phyloP scores from a whole-genome alignment of 2,113 vertebrate genomes.

The Syngnathus typhle region DNA sequence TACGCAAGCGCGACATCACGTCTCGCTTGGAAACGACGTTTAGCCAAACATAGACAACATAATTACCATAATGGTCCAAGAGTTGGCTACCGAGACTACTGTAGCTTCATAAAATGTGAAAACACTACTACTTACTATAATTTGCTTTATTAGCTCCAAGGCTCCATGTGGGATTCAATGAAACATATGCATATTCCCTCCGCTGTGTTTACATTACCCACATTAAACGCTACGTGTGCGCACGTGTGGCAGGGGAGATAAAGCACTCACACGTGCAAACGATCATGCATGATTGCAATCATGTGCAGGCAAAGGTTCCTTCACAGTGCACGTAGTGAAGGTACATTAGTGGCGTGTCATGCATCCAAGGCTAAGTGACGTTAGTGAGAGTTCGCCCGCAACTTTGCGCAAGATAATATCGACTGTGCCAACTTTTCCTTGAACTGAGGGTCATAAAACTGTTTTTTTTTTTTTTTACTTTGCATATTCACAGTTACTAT shows the following conservation, averaged over 20 bases:
- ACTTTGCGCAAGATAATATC: not conserved
- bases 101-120: not conserved
- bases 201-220: not conserved
- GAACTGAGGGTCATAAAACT: not conserved
- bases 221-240: constrained; percentile 5
- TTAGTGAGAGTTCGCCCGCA: not conserved
- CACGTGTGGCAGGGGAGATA: not conserved
- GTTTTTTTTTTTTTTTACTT: not conserved
- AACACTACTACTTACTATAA: not conserved
- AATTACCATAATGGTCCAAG: constrained; percentile 1
- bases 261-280: constrained; percentile 56
- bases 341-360: constrained; percentile 21
- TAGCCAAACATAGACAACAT: constrained; percentile 4
- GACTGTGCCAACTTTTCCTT: not conserved
- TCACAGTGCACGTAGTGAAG: constrained; percentile 35
- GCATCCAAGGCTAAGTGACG: not conserved
- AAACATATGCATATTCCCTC: not conserved
- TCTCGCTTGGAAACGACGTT: not conserved
- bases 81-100: constrained; percentile 2
- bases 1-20: not conserved
- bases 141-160: constrained; percentile 3
- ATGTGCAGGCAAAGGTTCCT: constrained; percentile 54
- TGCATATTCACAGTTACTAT: not conserved
- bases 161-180: not conserved
- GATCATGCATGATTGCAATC: constrained; percentile 62